Evolutionary conservation across 2,113 vertebrate species (phyloP).

Genomic region (Mastomys natalensis): DNA sequence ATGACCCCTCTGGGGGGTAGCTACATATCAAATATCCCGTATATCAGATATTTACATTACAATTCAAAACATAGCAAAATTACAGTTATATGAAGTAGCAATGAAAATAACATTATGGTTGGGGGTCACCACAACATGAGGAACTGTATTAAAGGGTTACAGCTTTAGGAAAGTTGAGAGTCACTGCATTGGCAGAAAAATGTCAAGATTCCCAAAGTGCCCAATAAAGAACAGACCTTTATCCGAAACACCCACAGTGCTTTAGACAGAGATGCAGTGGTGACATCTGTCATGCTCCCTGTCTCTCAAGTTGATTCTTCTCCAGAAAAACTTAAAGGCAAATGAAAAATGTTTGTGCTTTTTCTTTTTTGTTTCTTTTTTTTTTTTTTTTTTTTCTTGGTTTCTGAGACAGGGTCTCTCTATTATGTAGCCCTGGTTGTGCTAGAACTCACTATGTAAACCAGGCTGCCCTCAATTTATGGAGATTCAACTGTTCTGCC

Average conservation of each 20-base stretch:
- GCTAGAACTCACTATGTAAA: not conserved
- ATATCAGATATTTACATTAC: not conserved
- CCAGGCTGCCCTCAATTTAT: not conserved
- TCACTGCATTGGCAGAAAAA: constrained; percentile 16
- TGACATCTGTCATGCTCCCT: not conserved
- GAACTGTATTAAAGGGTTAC: not conserved
- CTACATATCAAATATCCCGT: not conserved
- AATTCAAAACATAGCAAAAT: not conserved
- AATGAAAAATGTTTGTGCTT: not conserved
- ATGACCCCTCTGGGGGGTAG: not conserved
- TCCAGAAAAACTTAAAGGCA: not conserved
- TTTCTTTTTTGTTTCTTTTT: not conserved
- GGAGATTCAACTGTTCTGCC: not conserved
- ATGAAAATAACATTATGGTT: not conserved
- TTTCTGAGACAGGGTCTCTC: not conserved
- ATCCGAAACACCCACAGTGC: not conserved
- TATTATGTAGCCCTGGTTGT: no score
- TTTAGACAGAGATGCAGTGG: not conserved
- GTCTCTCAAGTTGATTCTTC: constrained; percentile 7
- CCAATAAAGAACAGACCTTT: not conserved
- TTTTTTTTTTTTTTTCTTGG: not conserved
- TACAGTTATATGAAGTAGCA: not conserved
- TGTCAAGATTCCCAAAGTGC: not conserved
- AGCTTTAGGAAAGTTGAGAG: not conserved
- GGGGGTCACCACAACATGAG: not conserved